Percentiles rank a stretch among this genome's conserved stretches.
Evolutionary conservation across 1,140 invertebrate species (phyloP).

Genomic region (Sitophilus oryzae): DNA sequence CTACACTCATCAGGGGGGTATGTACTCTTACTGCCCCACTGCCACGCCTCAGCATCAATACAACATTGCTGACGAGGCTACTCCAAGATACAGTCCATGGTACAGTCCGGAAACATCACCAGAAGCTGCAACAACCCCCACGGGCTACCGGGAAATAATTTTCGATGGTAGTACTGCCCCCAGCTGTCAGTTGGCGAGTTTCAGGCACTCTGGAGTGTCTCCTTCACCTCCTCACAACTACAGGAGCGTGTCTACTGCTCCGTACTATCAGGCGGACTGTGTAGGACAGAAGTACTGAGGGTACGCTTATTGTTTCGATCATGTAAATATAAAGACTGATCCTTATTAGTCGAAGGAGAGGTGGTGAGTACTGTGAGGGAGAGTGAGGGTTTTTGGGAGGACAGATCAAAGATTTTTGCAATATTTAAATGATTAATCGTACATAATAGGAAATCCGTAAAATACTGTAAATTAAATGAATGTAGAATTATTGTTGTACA

Average conservation of each 20-base stretch:
- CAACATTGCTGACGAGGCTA: conserved; percentile 48
- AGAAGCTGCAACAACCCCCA: conserved; percentile 47
- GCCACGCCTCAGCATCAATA: conserved; percentile 51
- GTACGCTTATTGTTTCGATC: conserved; percentile 29
- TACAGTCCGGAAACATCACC: conserved; percentile 51
- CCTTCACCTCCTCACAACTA: conserved; percentile 51
- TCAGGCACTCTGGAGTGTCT: conserved; percentile 51
- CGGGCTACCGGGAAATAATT: conserved; percentile 41
- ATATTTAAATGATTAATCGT: not conserved
- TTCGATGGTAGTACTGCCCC: conserved; percentile 41
- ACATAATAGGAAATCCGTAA: too few species aligned
- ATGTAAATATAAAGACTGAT: conserved; percentile 38
- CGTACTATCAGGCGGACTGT: conserved; percentile 50
- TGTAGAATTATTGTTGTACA: too few species aligned
- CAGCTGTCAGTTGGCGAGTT: conserved; percentile 55
- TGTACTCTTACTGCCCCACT: conserved; percentile 42
- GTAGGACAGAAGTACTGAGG: conserved; percentile 42
- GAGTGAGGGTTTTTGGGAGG: too few species aligned
- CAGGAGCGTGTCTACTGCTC: conserved; percentile 47
- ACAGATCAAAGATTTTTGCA: not conserved
- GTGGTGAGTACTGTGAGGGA: too few species aligned
- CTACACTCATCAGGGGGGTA: conserved; percentile 48
- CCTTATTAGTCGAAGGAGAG: conserved; percentile 18
- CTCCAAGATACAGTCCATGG: conserved; percentile 49
- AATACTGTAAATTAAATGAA: too few species aligned